Evolutionary conservation across 2,797 vertebrate species (phyloP).

Genomic region (Ptychobarbus kaznakovi): DNA sequence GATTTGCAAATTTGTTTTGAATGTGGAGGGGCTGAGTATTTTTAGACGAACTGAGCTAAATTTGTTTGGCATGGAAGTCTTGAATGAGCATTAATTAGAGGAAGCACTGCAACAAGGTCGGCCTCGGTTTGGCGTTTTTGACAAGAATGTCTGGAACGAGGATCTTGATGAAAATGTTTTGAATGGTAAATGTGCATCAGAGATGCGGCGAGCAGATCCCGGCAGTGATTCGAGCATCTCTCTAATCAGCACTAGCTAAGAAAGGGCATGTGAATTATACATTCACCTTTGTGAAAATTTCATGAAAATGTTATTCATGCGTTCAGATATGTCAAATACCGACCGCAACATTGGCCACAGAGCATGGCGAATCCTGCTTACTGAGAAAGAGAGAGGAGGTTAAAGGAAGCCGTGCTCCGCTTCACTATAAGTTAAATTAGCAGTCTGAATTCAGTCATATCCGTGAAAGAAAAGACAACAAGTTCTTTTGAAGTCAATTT

Average conservation of each 20-base stretch:
- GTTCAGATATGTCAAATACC: constrained; percentile 59
- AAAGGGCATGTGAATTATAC: constrained; percentile 55
- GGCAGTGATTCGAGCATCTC: constrained; percentile 41
- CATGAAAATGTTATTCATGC: constrained; percentile 58
- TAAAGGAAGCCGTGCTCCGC: background rate
- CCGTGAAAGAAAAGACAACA: background rate
- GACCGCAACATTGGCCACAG: constrained; percentile 33
- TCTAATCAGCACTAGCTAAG: constrained; percentile 52
- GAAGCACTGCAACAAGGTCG: constrained; percentile 24
- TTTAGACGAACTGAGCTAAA: constrained; percentile 18
- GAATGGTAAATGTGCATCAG: constrained; percentile 12
- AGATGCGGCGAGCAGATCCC: background rate
- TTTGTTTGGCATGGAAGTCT: constrained; percentile 30
- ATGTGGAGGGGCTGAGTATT: constrained; percentile 37
- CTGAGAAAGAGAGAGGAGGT: constrained; percentile 26
- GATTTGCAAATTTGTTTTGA: constrained; percentile 26
- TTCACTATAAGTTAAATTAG: constrained; percentile 17
- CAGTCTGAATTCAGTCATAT: constrained; percentile 17
- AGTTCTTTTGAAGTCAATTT: constrained; percentile 38
- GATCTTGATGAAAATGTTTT: constrained; percentile 30
- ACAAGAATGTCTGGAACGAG: constrained; percentile 29
- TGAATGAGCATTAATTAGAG: constrained; percentile 39
- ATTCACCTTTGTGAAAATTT: constrained; percentile 57
- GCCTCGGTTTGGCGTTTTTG: background rate
- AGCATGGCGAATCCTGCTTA: background rate